Evolutionary conservation across 2,888 invertebrate genomes (phyloP), one percentile per base, ranked within the genome.

Genomic region (Myopa tessellatipennis): DNA sequence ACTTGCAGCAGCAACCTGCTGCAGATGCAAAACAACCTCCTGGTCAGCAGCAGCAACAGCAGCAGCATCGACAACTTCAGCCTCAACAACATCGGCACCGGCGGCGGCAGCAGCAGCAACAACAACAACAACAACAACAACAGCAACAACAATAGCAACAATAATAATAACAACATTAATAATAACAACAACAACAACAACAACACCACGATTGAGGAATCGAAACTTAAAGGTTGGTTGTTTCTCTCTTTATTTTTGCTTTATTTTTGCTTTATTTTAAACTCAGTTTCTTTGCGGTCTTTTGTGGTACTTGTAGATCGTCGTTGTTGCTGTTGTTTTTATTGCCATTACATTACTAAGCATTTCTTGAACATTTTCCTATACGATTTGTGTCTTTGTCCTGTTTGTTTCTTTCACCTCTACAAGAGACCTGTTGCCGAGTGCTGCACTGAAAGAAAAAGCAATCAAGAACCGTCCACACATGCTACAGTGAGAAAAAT

Each of bases 1-100:
- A 87, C 87, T 87, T 87, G 87, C 82, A 84, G 87, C 85, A 87
- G 84, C 79, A 86, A 86, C 79, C 84, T 87, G 86, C 85, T 87
- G 85, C 87, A 87, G 82, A 82, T 87, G 87, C 87, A 86, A 83
- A 87, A 85, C 81, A 87, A 87, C 84, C 84, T 87, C 14, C 77
- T 80, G 69, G 77, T 79, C 76, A 80, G 79, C 61, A 77, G 72
- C 78, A 68, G 70, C 79, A 61, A 70, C 77, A 63, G 76, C 80
- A 81, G 81, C 79, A 79, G 82, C 74, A 79, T 80, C 74, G 79
- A 81, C 80, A 81, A 77, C 72, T 80, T 72, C 50, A 72, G 63
- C 69, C 71, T 36, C 79, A 52, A 77, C 77, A 78, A 78, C 72
- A 79, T 78, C 78, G 74, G 67, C 61, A 26, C 58, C 50, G 78